These are phyloP conservation scores for Azorinus chamasolen DNA, from an alignment of 2,888 invertebrate genomes.

Conservation along the genomic window DNA sequence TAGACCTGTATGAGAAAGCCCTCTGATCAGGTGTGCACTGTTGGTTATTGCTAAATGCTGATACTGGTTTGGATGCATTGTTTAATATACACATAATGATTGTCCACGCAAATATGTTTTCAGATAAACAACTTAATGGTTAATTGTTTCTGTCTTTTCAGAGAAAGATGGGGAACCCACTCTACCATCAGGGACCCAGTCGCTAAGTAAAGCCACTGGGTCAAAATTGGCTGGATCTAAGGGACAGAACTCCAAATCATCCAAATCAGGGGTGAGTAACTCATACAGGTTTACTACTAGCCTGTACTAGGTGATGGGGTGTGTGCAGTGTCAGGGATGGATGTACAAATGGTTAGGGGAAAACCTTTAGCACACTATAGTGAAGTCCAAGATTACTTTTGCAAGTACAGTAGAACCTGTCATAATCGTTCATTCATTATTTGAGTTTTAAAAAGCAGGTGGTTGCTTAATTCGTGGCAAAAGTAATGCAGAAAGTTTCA, in stretches of 20 bases:
- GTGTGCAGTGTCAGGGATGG: background rate
- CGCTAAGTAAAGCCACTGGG: constrained; percentile 64
- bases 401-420: background rate
- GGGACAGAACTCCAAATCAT: constrained; percentile 46
- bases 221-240: constrained; percentile 52
- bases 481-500: too few relatives aligned
- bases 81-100: too few relatives aligned
- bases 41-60: too few relatives aligned
- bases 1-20: too few relatives aligned
- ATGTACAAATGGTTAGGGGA: background rate
- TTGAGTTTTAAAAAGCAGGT: too few relatives aligned
- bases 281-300: background rate
- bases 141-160: constrained; percentile 44
- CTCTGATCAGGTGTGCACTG: too few relatives aligned
- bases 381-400: background rate
- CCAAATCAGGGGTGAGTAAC: constrained; percentile 65
- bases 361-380: background rate
- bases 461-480: too few relatives aligned
- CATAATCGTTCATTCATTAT: too few relatives aligned
- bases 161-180: constrained; percentile 65
- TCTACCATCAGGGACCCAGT: constrained; percentile 57
- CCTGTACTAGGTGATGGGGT: background rate
- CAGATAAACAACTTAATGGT: too few relatives aligned
- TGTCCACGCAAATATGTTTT: too few relatives aligned
- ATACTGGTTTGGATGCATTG: too few relatives aligned